Conservation (phyloP, 1,140 invertebrate species). For the Leptopilina boulardi region DNA sequence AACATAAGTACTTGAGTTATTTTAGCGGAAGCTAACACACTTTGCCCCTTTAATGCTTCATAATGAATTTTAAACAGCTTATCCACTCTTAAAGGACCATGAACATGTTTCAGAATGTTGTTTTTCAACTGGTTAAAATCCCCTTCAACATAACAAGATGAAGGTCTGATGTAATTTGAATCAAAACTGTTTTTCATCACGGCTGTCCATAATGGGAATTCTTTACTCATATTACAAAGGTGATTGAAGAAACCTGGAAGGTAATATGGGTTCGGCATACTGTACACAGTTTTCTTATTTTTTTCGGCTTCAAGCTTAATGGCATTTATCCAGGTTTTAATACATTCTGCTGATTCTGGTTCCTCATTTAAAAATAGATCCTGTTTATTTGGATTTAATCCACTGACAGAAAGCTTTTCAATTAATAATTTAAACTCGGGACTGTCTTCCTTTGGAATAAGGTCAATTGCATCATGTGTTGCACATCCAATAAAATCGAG, state of each 20-base stretch:
- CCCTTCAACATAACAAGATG: not conserved
- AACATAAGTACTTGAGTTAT: not conserved
- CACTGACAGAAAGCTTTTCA: constrained; percentile 53
- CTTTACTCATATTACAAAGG: not conserved
- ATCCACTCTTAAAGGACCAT: not conserved
- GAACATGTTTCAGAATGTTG: not conserved
- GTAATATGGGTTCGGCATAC: not conserved
- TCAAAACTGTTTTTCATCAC: not conserved
- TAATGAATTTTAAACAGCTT: not conserved
- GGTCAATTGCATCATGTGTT: not conserved
- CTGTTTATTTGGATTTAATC: not conserved
- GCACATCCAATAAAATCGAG: not conserved
- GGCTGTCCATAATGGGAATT: not conserved
- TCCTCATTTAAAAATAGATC: not conserved
- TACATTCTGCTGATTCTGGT: not conserved
- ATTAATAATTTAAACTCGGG: constrained; percentile 16
- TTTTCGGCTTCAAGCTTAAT: not conserved
- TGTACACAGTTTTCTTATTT: not conserved
- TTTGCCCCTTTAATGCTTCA: not conserved
- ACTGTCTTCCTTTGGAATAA: not conserved
- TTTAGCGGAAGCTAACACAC: not conserved
- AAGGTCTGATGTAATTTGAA: not conserved
- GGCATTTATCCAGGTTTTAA: not conserved
- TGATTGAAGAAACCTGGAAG: not conserved
- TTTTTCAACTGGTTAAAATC: not conserved